Percentiles rank a stretch among this genome's conserved stretches.
These are phyloP conservation scores for Hypanus sabinus DNA, from an alignment of 2,113 vertebrate species.

Conservation along the genomic window DNA sequence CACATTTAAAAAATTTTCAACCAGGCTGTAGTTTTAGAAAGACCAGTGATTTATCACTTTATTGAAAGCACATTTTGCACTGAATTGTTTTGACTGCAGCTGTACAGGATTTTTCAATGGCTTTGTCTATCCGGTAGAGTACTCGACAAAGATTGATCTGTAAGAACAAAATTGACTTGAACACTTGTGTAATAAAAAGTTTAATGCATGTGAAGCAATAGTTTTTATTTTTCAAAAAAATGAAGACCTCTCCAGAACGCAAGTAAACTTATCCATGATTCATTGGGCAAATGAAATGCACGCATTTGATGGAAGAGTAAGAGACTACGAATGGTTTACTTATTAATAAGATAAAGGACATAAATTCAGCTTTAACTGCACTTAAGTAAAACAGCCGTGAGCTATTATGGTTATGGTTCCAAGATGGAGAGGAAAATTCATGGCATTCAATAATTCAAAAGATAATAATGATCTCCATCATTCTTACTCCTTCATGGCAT, in stretches of 20 bases:
- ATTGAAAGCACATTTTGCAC: neutral
- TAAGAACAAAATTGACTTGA: neutral
- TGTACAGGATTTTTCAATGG: neutral
- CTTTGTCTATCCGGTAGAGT: neutral
- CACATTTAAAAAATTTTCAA: too few relatives aligned
- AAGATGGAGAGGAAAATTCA: neutral
- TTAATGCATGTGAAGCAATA: neutral
- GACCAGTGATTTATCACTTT: neutral
- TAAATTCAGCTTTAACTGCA: neutral
- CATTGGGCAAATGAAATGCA: neutral
- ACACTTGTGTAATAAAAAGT: neutral
- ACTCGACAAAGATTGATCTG: neutral
- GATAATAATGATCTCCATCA: too few relatives aligned
- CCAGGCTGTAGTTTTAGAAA: neutral
- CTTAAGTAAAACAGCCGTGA: neutral
- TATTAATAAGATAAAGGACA: neutral
- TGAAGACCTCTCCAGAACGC: neutral
- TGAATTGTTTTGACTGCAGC: neutral
- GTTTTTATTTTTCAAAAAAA: neutral
- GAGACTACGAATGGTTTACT: neutral
- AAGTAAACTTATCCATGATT: neutral
- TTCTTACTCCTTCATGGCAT: too few relatives aligned
- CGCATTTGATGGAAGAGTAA: neutral
- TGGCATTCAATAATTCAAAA: neutral
- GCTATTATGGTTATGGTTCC: neutral